Evolutionary conservation across 2,797 vertebrate genomes (phyloP).

Genomic region (Acanthurus lineatus): DNA sequence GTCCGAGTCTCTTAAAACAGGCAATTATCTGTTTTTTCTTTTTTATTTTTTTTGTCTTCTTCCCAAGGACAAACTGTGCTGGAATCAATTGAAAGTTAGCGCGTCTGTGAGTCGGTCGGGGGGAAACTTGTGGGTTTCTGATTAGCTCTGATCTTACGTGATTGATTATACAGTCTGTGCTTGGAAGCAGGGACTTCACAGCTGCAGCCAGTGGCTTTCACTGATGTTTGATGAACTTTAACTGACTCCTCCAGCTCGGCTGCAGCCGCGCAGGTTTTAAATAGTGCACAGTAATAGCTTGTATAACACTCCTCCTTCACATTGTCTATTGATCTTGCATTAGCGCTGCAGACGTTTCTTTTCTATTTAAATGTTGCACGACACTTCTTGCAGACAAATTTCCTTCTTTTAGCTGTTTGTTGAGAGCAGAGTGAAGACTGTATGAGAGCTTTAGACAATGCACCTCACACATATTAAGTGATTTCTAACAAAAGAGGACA

Average conservation of each 20-base stretch:
- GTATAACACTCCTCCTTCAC: constrained; percentile 21
- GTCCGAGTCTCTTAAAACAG: constrained; percentile 38
- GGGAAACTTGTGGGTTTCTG: constrained; percentile 28
- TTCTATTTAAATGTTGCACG: neutral
- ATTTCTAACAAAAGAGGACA: neutral
- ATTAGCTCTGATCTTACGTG: constrained; percentile 51
- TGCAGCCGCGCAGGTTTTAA: constrained; percentile 24
- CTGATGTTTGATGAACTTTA: constrained; percentile 36
- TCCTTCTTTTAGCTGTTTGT: neutral
- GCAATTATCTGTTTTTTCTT: constrained; percentile 59
- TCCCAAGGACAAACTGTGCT: constrained; percentile 31
- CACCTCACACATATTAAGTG: neutral
- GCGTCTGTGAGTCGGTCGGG: neutral
- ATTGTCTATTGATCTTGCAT: constrained; percentile 24
- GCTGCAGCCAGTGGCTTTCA: neutral
- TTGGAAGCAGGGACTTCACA: neutral
- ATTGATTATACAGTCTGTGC: constrained; percentile 29
- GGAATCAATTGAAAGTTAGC: constrained; percentile 58
- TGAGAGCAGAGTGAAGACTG: neutral
- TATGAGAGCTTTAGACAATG: neutral
- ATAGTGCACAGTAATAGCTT: constrained; percentile 39
- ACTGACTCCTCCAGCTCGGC: constrained; percentile 16
- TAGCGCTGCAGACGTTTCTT: neutral
- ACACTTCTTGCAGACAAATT: neutral
- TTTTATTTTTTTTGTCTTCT: constrained; percentile 1